Evolutionary conservation across 2,797 vertebrate species (phyloP).

Genomic region (Poeciliopsis paucimaculata): DNA sequence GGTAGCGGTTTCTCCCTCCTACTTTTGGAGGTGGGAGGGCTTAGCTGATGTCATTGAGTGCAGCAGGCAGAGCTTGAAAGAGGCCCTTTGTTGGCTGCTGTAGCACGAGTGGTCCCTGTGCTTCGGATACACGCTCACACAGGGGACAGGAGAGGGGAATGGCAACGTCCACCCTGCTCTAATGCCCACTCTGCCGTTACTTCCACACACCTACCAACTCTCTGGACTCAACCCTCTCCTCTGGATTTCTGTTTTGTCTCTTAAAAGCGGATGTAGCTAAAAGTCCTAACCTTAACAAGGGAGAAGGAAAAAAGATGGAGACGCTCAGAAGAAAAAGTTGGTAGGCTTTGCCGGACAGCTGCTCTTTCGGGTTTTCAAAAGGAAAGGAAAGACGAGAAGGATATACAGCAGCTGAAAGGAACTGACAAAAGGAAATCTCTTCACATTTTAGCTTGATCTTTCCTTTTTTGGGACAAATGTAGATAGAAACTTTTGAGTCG

Average conservation of each 20-base stretch:
- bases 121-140: conserved; percentile 71
- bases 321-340: conserved; percentile 70
- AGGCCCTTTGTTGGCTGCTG: conserved; percentile 94
- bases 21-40: conserved; percentile 84
- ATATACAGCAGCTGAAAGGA: conserved; percentile 39
- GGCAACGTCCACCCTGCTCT: conserved; percentile 61
- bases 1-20: conserved; percentile 57
- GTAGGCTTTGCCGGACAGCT: conserved; percentile 63
- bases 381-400: conserved; percentile 25
- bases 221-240: conserved; percentile 25
- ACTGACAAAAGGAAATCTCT: conserved; percentile 7
- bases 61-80: conserved; percentile 86
- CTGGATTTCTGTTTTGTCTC: conserved; percentile 34
- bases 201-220: conserved; percentile 32
- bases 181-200: conserved; percentile 68
- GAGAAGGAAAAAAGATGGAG: conserved; percentile 77
- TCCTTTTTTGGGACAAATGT: conserved; percentile 53
- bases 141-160: conserved; percentile 71
- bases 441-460: conserved; percentile 15
- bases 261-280: conserved; percentile 48
- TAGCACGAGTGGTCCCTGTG: conserved; percentile 81
- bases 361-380: conserved; percentile 47
- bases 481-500: conserved; percentile 32
- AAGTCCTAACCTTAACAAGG: conserved; percentile 41
- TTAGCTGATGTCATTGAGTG: conserved; percentile 89